A percentile compares a stretch with the other conserved stretches of the same genome.
phyloP scores from a whole-genome alignment of 2,113 vertebrate species.

The Chinchilla lanigera region DNA sequence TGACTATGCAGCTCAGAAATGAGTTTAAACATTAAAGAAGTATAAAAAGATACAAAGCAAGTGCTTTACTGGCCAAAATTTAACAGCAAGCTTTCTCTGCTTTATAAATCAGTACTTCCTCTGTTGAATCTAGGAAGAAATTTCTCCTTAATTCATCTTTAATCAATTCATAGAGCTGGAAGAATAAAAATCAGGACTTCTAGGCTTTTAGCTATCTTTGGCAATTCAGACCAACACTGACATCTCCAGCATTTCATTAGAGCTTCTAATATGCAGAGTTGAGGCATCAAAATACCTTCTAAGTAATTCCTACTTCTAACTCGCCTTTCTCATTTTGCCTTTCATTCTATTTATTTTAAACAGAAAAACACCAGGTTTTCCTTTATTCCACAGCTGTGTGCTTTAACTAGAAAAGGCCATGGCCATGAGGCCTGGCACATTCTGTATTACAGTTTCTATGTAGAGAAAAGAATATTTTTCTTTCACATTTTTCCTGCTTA shows the following conservation, averaged over 20 bases:
- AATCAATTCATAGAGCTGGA: neutral
- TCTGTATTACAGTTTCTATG: neutral
- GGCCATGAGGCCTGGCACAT: neutral
- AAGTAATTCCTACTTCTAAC: neutral
- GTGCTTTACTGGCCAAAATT: neutral
- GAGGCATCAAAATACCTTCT: neutral
- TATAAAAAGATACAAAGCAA: constrained; percentile 23
- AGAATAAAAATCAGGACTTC: neutral
- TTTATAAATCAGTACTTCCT: constrained; percentile 3
- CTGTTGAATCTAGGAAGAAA: neutral
- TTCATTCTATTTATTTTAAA: constrained; percentile 32
- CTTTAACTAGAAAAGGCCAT: neutral
- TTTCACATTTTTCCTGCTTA: neutral
- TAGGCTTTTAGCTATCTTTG: neutral
- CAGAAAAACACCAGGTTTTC: neutral
- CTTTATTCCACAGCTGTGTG: neutral
- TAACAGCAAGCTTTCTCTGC: constrained; percentile 7
- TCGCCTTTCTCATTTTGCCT: neutral
- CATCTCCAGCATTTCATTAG: neutral
- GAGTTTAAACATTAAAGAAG: constrained; percentile 18
- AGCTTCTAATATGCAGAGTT: neutral
- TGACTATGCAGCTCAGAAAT: neutral
- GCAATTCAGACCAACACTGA: neutral
- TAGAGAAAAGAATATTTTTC: neutral
- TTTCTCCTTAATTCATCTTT: neutral